Percentiles rank a stretch among this genome's conserved stretches.
Evolutionary conservation across 2,797 vertebrate species (phyloP).

Genomic region (Lepilemur septentrionalis): DNA sequence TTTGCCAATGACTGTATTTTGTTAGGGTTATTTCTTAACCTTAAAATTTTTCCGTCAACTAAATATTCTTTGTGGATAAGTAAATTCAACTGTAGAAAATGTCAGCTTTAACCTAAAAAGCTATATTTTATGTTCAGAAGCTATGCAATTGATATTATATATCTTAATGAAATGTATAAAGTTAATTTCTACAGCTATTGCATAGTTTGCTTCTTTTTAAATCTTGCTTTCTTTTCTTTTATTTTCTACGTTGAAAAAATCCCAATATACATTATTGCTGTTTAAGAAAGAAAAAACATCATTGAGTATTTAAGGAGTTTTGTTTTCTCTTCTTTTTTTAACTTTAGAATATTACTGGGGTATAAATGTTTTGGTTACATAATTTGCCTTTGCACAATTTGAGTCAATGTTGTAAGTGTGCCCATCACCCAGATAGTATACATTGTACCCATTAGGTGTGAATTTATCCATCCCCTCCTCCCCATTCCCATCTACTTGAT

Average conservation of each 20-base stretch:
- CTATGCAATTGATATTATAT: not conserved
- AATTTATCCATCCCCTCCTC: too few species aligned
- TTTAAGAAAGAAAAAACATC: not conserved
- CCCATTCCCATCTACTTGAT: too few species aligned
- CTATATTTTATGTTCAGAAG: not conserved
- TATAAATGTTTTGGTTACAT: too few species aligned
- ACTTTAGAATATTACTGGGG: too few species aligned
- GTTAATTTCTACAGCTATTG: not conserved
- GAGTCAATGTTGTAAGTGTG: too few species aligned
- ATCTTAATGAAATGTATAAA: not conserved
- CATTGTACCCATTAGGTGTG: too few species aligned
- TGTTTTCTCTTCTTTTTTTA: not conserved
- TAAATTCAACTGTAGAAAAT: not conserved
- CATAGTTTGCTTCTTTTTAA: not conserved
- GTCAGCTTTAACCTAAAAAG: not conserved
- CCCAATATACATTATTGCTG: not conserved
- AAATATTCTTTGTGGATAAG: not conserved
- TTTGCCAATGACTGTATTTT: not conserved
- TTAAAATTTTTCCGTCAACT: not conserved
- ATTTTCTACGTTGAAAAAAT: not conserved
- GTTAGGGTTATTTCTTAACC: not conserved
- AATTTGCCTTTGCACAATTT: too few species aligned
- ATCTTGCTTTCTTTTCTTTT: not conserved
- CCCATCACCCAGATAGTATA: too few species aligned
- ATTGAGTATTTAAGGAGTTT: not conserved